phyloP scores from a whole-genome alignment of 2,888 invertebrate species.

The Amphiduros pacificus region DNA sequence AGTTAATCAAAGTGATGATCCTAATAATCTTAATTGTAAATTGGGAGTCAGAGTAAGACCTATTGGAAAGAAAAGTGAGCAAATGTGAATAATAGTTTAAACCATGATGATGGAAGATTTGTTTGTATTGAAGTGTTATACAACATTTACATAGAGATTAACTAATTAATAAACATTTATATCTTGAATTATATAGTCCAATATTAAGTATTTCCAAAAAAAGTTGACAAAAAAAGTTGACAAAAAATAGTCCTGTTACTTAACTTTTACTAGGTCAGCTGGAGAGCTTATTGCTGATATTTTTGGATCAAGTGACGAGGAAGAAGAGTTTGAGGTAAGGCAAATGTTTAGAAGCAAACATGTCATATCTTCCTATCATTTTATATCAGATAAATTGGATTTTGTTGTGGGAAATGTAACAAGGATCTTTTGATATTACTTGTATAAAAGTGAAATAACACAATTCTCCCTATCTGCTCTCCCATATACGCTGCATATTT shows the following conservation, averaged over 20 bases:
- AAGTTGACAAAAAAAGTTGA: not conserved
- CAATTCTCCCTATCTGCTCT: too few species aligned
- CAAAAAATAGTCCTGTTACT: not conserved
- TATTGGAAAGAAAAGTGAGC: too few species aligned
- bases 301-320: slow-evolving; percentile 62
- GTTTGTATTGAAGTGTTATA: too few species aligned
- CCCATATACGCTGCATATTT: too few species aligned
- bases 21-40: too few species aligned
- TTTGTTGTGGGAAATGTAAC: too few species aligned
- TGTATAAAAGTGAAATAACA: not conserved
- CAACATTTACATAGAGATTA: not conserved
- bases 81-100: not conserved
- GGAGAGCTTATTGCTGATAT: slow-evolving; percentile 61
- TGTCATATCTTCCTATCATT: too few species aligned
- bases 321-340: slow-evolving; percentile 59
- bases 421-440: not conserved
- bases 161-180: not conserved
- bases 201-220: not conserved
- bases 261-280: slow-evolving; percentile 33
- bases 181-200: not conserved
- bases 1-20: slow-evolving; percentile 11
- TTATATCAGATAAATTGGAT: too few species aligned
- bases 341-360: too few species aligned
- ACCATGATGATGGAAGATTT: not conserved
- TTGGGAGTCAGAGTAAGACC: too few species aligned